phyloP scores from a whole-genome alignment of 2,888 invertebrate species.

The Deilephila elpenor region DNA sequence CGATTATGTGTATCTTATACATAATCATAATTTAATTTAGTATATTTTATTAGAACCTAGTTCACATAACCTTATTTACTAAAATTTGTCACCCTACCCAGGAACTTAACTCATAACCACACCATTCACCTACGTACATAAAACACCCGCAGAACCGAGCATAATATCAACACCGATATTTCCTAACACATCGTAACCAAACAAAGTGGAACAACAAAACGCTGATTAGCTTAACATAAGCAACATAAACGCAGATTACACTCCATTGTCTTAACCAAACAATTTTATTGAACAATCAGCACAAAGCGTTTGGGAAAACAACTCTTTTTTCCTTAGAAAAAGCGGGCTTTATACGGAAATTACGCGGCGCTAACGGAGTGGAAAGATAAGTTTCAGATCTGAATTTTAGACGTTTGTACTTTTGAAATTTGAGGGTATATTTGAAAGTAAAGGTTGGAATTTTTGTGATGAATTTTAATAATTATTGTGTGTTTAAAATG shows the following conservation, averaged over 20 bases:
- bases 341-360: conserved; percentile 2
- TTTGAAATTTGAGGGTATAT: neutral
- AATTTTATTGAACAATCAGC: conserved; percentile 24
- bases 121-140: no score
- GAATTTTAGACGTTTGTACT: neutral
- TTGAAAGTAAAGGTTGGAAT: neutral
- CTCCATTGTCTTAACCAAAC: conserved; percentile 21
- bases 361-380: conserved; percentile 9
- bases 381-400: conserved; percentile 19
- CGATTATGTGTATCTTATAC: no score
- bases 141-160: no score
- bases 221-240: conserved; percentile 22
- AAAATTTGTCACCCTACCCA: no score
- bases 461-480: no score
- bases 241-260: conserved; percentile 14
- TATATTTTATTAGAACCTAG: no score
- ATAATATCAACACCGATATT: neutral
- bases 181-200: neutral
- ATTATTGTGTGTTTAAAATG: no score
- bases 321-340: conserved; percentile 9
- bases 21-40: no score
- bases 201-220: neutral
- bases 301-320: conserved; percentile 10
- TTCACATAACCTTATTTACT: no score
- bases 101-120: no score